A percentile compares a stretch with the other conserved stretches of the same genome.
phyloP scores from a whole-genome alignment of 2,888 invertebrate species.

The Dryococelus australis region DNA sequence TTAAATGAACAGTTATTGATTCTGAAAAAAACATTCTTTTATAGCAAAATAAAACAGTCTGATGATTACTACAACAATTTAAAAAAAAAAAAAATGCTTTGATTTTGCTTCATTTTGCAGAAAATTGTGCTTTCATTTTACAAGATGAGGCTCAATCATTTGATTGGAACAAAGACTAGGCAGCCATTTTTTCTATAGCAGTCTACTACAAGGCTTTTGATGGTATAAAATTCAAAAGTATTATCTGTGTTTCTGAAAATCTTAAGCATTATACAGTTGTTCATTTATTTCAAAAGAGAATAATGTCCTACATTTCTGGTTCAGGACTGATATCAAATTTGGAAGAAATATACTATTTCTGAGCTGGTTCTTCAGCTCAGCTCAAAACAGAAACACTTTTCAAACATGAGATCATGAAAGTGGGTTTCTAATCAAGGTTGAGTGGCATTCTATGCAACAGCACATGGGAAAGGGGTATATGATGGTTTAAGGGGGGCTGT shows the following conservation, averaged over 20 bases:
- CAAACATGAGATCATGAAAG: not conserved
- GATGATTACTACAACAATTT: not conserved
- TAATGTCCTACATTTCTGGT: not conserved
- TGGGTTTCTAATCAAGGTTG: not conserved
- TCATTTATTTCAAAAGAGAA: not conserved
- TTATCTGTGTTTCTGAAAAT: not conserved
- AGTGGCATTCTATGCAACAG: conserved; percentile 20
- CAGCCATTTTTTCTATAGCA: not conserved
- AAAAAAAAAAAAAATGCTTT: not conserved
- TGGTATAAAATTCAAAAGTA: not conserved
- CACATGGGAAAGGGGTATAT: not conserved
- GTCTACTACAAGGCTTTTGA: not conserved
- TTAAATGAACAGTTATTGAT: not conserved
- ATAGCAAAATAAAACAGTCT: not conserved
- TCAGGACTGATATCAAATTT: not conserved
- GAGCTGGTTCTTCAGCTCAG: not conserved
- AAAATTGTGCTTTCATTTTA: not conserved
- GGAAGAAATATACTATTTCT: conserved; percentile 7
- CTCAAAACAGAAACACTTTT: conserved; percentile 3
- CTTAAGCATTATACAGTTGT: not conserved
- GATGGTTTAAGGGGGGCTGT: conserved; percentile 12
- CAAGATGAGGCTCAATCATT: not conserved
- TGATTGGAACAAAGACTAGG: not conserved
- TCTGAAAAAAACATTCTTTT: not conserved
- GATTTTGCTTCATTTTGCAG: not conserved